Evolutionary conservation across 2,888 invertebrate species (phyloP).

Genomic region (Drosophila paramelanica): DNA sequence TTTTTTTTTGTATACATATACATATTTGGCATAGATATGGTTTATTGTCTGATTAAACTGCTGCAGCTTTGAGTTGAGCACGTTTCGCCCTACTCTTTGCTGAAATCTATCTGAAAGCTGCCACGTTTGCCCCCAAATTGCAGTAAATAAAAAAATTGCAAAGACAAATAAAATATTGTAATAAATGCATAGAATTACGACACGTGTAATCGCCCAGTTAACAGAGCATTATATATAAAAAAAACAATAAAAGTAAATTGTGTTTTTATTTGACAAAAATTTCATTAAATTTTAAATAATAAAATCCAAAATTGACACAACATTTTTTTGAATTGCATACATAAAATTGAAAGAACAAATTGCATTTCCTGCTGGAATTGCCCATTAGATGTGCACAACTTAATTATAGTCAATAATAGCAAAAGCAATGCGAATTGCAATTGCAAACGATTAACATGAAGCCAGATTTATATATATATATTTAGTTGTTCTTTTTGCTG

Average conservation of each 20-base stretch:
- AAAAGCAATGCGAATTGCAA: background rate
- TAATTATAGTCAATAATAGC: too few relatives aligned
- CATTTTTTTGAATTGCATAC: too few relatives aligned
- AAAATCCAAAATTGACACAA: too few relatives aligned
- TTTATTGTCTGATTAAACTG: slow-evolving; percentile 9
- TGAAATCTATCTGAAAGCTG: slow-evolving; percentile 14
- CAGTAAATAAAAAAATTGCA: background rate
- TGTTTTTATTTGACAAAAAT: too few relatives aligned
- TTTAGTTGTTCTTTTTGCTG: background rate
- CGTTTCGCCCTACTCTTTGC: slow-evolving; percentile 11
- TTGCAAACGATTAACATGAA: background rate
- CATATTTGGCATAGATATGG: slow-evolving; percentile 6
- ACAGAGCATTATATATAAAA: too few relatives aligned
- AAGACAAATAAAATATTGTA: background rate
- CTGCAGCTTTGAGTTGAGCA: slow-evolving; percentile 17
- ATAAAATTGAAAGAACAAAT: too few relatives aligned
- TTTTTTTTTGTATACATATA: background rate
- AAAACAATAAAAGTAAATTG: too few relatives aligned
- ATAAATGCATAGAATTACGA: too few relatives aligned
- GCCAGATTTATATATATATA: background rate
- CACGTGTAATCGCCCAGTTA: too few relatives aligned
- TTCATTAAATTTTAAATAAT: too few relatives aligned
- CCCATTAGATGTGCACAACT: too few relatives aligned
- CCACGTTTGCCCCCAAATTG: slow-evolving; percentile 2
- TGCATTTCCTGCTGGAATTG: background rate